phyloP scores from a whole-genome alignment of 30 jellyfish, hydroid and myxozoan species.

The Cassiopea andromeda region DNA sequence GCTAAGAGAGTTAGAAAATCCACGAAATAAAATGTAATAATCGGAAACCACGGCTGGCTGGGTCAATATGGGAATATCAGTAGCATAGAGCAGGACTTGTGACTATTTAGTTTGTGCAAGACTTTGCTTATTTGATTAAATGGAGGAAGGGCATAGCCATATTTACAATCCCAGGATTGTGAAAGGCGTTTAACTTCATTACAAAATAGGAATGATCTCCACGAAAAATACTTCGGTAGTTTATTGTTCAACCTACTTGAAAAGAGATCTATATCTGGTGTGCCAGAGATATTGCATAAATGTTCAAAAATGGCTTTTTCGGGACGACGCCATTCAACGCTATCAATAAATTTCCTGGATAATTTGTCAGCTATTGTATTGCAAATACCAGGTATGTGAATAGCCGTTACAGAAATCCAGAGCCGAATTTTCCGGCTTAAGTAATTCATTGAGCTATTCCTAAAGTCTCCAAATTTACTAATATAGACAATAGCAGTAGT shows the following conservation, averaged over 20 bases:
- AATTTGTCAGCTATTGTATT: conserved; percentile 24
- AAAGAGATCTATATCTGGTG: conserved; percentile 33
- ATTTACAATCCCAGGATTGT: conserved; percentile 14
- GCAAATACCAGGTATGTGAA: conserved; percentile 34
- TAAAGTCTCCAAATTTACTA: not conserved
- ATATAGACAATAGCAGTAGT: conserved; percentile 5
- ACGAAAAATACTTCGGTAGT: conserved; percentile 3
- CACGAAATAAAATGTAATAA: not conserved
- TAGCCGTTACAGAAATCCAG: conserved; percentile 26
- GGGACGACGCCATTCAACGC: conserved; percentile 44
- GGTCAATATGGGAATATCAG: conserved; percentile 42
- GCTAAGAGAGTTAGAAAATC: not conserved
- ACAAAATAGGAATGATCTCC: conserved; percentile 37
- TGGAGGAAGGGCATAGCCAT: conserved; percentile 55
- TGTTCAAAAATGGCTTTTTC: not conserved
- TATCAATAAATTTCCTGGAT: conserved; percentile 22
- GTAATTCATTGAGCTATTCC: not conserved
- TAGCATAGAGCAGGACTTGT: not conserved
- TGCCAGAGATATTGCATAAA: not conserved
- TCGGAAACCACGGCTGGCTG: conserved; percentile 61
- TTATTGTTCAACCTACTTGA: conserved; percentile 20
- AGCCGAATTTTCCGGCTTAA: conserved; percentile 21
- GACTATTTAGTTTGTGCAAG: conserved; percentile 7
- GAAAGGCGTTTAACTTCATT: conserved; percentile 9
- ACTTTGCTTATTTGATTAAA: conserved; percentile 40